Base-by-base conservation (phyloP, 2,797 vertebrate genomes). In the Protonibea diacanthus region DNA sequence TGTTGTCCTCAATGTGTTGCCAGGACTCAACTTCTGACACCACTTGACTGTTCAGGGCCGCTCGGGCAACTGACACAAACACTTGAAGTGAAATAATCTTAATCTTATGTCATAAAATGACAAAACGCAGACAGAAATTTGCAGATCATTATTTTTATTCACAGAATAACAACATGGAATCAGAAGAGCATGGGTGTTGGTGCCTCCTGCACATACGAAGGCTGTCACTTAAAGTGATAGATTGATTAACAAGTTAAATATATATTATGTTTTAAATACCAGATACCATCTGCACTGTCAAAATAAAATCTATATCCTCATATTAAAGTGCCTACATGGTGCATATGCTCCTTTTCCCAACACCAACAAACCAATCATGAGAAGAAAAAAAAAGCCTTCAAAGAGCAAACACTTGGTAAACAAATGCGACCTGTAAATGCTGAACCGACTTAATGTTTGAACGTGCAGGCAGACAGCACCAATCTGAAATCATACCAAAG, bases 301-400 rank as follows among this genome's bases (percentile, higher is more conserved):
- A 86, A 86, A 80, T 71, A 80, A 84, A 74, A 88, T 71, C 56
- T 60, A 69, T 29, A 76, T 81, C 33, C 78, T 78, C 18, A 71
- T 80, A 77, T 63, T 90, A 86, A 88, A 89, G 79, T 84, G 80
- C 77, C 73, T 62, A 72, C 51, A 71, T 51, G 61, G 70, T 84
- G 52, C 55, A 82, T 38, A 38, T 71, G 61, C 57, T 68, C 40
- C 53, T 63, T 68, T 62, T 49, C 11, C 47, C 51, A 75, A 18
- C 33, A 40, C 17, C 45, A 56, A 75, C 64, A 53, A 62, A 11
- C 47, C 21, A 55, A 53, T 51, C n/a, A 48, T 66, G 21, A 23
- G 7, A 77, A 38, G 25, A n/a, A 45, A 21, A 52, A 45, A 53
- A 62, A 60, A 42, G 11, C 51, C 17, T 69, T 82, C 27, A 70